A percentile compares a stretch with the other conserved stretches of the same genome.
Conservation (phyloP, 2,113 vertebrate genomes). For the Fregata magnificens region DNA sequence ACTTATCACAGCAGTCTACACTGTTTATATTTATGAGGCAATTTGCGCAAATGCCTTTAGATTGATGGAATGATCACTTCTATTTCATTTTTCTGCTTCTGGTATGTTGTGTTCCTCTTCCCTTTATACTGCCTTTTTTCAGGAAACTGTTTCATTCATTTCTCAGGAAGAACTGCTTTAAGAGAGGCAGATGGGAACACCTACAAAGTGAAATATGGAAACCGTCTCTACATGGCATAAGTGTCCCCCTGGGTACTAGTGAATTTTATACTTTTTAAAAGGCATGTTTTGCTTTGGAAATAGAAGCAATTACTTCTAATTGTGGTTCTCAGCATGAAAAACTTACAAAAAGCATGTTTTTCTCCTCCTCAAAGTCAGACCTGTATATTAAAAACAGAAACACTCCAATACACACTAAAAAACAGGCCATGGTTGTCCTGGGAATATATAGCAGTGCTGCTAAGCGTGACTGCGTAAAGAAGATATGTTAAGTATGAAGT, state of each 20-base stretch:
- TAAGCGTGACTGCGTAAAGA: not conserved
- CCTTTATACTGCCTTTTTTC: not conserved
- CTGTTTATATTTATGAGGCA: not conserved
- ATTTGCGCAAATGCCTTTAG: slow-evolving; percentile 26
- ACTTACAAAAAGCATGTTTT: not conserved
- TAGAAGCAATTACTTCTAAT: slow-evolving; percentile 59
- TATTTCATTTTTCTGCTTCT: not conserved
- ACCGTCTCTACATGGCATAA: not conserved
- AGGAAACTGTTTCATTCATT: not conserved
- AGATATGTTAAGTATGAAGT: not conserved
- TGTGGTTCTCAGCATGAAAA: slow-evolving; percentile 42
- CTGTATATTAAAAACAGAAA: slow-evolving; percentile 10
- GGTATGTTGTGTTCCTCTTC: not conserved
- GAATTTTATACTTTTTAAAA: slow-evolving; percentile 3
- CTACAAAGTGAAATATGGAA: slow-evolving; percentile 19
- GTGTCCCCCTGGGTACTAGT: not conserved
- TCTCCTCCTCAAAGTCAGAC: slow-evolving; percentile 15
- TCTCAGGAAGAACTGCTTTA: not conserved
- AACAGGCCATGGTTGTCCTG: not conserved
- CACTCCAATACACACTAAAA: not conserved
- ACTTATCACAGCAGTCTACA: slow-evolving; percentile 3
- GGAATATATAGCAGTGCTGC: not conserved
- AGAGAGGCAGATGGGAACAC: slow-evolving; percentile 14
- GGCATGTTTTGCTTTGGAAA: slow-evolving; percentile 5
- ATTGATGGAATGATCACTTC: not conserved